Evolutionary conservation across 1,140 invertebrate genomes (phyloP), one percentile per base, ranked within the genome.

Genomic region (Drosophila ogumai): DNA sequence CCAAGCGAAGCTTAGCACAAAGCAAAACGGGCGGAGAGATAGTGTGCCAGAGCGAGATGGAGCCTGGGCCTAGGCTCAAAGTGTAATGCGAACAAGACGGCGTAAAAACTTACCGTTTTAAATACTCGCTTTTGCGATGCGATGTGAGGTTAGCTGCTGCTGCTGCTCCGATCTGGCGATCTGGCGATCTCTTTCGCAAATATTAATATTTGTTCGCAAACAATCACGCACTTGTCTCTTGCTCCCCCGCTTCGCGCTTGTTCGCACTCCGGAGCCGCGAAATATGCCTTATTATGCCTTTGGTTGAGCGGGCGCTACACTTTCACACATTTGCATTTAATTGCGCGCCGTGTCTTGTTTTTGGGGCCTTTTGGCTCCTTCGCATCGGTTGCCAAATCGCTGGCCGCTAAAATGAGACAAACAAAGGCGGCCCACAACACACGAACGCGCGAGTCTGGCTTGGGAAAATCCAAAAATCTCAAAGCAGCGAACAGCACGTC

Each of bases 321-420:
- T 88, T 88, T 88, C 84, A 84, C 81, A 90, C 85, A 88, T 81
- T 90, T 90, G 63, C 84, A 88, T 90, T 90, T 60, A 87, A 81
- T 87, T 77, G 81, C 79, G 58, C 67, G 77, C 54, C 41, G 67
- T 79, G 81, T 79, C 71, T 84, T 77, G 67, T 67, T 79, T 64
- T 61, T 71, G 52, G 38, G 49, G 58, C 41, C 49, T 56, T 34
- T 36, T 59, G 49, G 69, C 66, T 77, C 65, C 56, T 76, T 79
- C 75, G 81, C 74, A 81, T 85, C 78, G 72, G 63, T 80, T 87
- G 84, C 80, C 84, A 80, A 84, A 80, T 60, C 63, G 76, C 54
- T 81, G 78, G 73, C 57, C 76, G 61, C 67, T 74, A 64, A 54
- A 47, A 68, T 28, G 52, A 61, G 61, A 68, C 56, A 67, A 74